phyloP scores from a whole-genome alignment of 1,140 invertebrate species.

The Hycleus cichorii region DNA sequence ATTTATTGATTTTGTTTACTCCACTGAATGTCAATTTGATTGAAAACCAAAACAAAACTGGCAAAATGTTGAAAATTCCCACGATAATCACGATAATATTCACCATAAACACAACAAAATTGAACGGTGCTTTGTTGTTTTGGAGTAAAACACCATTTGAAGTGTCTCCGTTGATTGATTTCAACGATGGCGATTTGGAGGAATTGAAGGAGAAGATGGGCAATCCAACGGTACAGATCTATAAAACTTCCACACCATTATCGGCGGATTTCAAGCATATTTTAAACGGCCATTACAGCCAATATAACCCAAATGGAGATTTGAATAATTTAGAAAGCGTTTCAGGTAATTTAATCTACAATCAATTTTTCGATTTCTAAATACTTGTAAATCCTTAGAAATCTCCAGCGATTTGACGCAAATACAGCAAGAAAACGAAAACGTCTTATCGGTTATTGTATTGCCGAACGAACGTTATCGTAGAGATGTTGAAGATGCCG shows the following conservation, averaged over 20 bases:
- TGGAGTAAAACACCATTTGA: no score
- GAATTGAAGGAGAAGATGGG: no score
- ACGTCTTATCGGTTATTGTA: slow-evolving; percentile 23
- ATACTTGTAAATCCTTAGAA: slow-evolving; percentile 15
- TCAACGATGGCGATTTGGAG: no score
- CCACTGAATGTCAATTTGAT: no score
- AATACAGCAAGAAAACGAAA: slow-evolving; percentile 6
- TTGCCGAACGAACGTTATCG: slow-evolving; percentile 11
- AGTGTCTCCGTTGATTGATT: no score
- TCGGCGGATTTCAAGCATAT: slow-evolving; percentile 17
- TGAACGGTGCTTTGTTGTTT: background rate
- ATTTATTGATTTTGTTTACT: no score
- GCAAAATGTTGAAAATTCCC: no score
- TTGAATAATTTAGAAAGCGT: slow-evolving; percentile 19
- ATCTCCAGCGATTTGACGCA: slow-evolving; percentile 20
- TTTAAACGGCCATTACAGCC: slow-evolving; percentile 18
- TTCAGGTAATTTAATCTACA: slow-evolving; percentile 20
- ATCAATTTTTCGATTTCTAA: slow-evolving; percentile 5
- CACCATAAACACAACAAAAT: background rate
- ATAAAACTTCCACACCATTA: no score
- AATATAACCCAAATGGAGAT: slow-evolving; percentile 30
- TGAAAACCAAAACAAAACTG: no score
- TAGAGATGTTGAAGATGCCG: background rate
- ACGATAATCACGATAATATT: background rate
- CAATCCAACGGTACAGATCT: no score